Percentiles rank a stretch among this genome's conserved stretches.
Evolutionary conservation across 1,140 invertebrate genomes (phyloP).

Genomic region (Atta colombica): DNA sequence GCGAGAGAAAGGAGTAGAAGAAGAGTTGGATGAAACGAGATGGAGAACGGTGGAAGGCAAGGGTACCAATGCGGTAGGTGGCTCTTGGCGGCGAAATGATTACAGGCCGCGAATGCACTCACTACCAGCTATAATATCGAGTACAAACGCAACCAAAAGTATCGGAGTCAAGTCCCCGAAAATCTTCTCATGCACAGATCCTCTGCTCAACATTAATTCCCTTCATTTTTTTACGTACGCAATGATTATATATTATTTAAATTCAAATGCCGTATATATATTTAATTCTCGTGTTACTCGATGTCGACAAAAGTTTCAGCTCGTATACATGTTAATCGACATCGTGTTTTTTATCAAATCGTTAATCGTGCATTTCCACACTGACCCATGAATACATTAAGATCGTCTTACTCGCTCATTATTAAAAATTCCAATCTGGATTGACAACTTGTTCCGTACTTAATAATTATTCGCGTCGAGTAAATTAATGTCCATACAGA

Average conservation of each 20-base stretch:
- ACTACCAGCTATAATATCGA: slow-evolving; percentile 83
- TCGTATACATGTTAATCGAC: slow-evolving; percentile 59
- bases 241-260: slow-evolving; percentile 24
- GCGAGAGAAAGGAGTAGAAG: slow-evolving; percentile 54
- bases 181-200: not conserved
- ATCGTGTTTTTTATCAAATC: slow-evolving; percentile 27
- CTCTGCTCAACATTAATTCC: not conserved
- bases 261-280: slow-evolving; percentile 32
- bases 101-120: slow-evolving; percentile 82
- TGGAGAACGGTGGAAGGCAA: slow-evolving; percentile 57
- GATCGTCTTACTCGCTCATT: not conserved
- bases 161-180: slow-evolving; percentile 33
- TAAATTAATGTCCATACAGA: slow-evolving; percentile 24
- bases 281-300: not conserved
- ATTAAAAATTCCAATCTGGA: slow-evolving; percentile 42
- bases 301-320: slow-evolving; percentile 46
- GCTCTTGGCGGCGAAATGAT: slow-evolving; percentile 84
- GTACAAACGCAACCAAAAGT: slow-evolving; percentile 82
- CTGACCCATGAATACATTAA: slow-evolving; percentile 39
- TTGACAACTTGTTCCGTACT: slow-evolving; percentile 32
- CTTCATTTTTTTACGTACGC: too few species aligned
- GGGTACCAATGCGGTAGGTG: slow-evolving; percentile 84
- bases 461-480: slow-evolving; percentile 28
- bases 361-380: slow-evolving; percentile 4
- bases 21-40: slow-evolving; percentile 29